Conservation (phyloP, 2,888 invertebrate species). For the Panzeria rudis region DNA sequence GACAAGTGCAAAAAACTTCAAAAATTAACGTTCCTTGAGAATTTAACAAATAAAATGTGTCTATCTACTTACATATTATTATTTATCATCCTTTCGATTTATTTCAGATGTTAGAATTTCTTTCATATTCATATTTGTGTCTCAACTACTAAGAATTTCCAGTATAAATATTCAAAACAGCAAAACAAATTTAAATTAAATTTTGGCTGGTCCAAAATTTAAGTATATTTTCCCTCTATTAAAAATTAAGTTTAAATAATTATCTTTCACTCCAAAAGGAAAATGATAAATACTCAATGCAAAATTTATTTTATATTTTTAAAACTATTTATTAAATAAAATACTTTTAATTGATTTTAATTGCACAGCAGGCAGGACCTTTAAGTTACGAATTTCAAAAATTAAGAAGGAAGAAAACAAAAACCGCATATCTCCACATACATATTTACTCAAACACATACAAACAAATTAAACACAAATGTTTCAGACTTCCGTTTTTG, state of each 20-base stretch:
- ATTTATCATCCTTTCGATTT: conserved; percentile 13
- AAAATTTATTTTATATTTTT: conserved; percentile 21
- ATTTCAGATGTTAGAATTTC: conserved; percentile 72
- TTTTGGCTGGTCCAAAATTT: conserved; percentile 82
- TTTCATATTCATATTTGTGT: conserved; percentile 21
- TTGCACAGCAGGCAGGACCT: conserved; percentile 79
- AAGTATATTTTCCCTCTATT: conserved; percentile 23
- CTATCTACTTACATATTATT: not conserved
- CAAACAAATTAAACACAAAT: not conserved
- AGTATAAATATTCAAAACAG: conserved; percentile 62
- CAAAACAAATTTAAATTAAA: conserved; percentile 65
- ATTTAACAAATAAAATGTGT: not conserved
- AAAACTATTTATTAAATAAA: not conserved
- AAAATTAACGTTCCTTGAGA: not conserved
- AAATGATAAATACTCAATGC: conserved; percentile 36
- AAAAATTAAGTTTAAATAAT: conserved; percentile 38
- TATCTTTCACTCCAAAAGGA: conserved; percentile 3
- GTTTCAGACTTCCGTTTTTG: not conserved
- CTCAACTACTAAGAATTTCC: conserved; percentile 61
- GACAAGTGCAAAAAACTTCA: not conserved
- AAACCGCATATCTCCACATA: conserved; percentile 39
- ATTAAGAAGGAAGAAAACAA: not conserved
- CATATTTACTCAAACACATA: not conserved
- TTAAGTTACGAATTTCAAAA: conserved; percentile 73
- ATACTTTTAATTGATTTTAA: conserved; percentile 56